Percentiles rank a stretch among this genome's conserved stretches.
phyloP scores from a whole-genome alignment of 2,113 vertebrate species.

The Grammomys surdaster region DNA sequence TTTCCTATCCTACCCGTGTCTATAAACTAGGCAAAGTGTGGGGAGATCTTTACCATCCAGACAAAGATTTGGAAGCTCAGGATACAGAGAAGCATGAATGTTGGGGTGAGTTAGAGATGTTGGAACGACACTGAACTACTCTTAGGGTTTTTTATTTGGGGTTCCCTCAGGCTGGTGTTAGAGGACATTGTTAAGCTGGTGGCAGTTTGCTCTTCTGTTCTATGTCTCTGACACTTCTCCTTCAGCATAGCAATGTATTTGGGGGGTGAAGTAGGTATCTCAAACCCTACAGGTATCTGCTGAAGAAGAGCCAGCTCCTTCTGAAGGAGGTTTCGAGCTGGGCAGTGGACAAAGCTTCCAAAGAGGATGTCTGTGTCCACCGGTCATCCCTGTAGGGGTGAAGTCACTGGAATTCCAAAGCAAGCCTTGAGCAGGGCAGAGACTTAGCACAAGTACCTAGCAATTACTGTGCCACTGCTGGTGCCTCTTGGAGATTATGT shows the following conservation, averaged over 20 bases:
- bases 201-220: no score
- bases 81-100: background rate
- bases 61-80: background rate
- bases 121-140: background rate
- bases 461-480: background rate
- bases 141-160: background rate
- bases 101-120: background rate
- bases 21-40: background rate
- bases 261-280: background rate
- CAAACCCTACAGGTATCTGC: background rate
- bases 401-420: background rate
- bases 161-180: background rate
- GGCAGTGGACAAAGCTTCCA: rapidly evolving
- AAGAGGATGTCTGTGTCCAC: background rate
- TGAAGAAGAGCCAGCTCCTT: background rate
- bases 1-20: background rate
- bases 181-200: background rate
- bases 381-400: background rate
- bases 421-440: background rate
- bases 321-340: background rate
- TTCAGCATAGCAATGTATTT: background rate
- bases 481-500: rapidly evolving
- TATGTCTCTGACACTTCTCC: rapidly evolving
- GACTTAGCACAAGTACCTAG: background rate
- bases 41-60: background rate